Base-by-base conservation (phyloP, 2,113 vertebrate genomes). In the Anhinga anhinga region DNA sequence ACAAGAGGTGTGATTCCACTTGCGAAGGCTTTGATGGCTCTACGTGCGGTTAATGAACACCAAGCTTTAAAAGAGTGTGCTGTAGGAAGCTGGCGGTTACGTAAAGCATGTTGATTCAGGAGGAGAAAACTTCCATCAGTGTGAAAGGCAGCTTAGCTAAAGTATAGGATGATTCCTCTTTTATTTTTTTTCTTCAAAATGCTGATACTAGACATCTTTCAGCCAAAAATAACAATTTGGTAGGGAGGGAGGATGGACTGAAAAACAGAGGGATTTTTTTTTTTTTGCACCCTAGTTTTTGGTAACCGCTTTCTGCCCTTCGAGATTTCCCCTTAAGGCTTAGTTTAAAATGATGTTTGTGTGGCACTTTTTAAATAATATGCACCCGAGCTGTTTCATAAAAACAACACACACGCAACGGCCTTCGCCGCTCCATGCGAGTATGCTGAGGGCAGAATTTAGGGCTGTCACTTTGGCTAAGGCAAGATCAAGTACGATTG, bases 401-500 rank as follows among this genome's bases (percentile, higher is more conserved):
- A 47, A 71, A 65, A 13, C 17, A 10, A 26, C 55, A 3, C 2
- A 1, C 34, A 8, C 7, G 2, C 26, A 25, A 6, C 13, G 25
- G 3, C 38, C 44, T 47, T 69, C 21, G n/a, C 13, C 5, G 4
- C 13, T 22, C 22, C 2, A 0, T 25, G 47, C 26, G 61, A 66
- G 8, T 5, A 0, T 4, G 55, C 49, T 7, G 40, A 72, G 34
- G 58, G 70, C 38, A 14, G 61, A n/a, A 19, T 21, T 38, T 12
- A 25, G 69, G 58, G 79, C 62, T 40, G 23, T n/a, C 22, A 0
- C 25, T 42, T 17, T 7, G 22, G 49, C 34, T 55, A 22, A 47
- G 62, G 30, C 11, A 16, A 7, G 52, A 19, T n/a, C 4, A 5
- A 23, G 7, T 4, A 1, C 1, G 2, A 21, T 5, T 50, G 42